phyloP scores from a whole-genome alignment of 2,888 invertebrate species.

The Lobophora halterata region DNA sequence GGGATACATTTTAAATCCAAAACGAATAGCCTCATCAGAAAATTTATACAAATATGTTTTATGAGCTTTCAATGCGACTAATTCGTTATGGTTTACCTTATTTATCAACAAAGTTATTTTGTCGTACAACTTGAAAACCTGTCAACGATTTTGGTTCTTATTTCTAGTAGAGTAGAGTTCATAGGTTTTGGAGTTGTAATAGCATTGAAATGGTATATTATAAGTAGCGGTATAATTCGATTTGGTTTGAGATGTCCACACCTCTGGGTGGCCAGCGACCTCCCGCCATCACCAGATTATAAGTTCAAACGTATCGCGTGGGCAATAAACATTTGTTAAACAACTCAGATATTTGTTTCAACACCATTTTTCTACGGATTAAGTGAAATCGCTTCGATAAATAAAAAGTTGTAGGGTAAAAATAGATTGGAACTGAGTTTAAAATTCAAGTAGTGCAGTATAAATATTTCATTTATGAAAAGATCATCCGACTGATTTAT shows the following conservation, averaged over 20 bases:
- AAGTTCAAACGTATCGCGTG: conserved; percentile 64
- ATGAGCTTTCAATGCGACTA: conserved; percentile 53
- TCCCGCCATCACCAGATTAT: conserved; percentile 68
- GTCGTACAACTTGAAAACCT: conserved; percentile 13
- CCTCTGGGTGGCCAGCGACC: conserved; percentile 75
- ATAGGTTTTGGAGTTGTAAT: conserved; percentile 17
- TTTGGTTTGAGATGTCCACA: conserved; percentile 70
- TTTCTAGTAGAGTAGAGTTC: conserved; percentile 25
- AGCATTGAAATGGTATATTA: no score
- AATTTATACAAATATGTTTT: conserved; percentile 52
- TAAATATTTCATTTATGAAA: conserved; percentile 33
- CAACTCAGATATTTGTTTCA: conserved; percentile 63
- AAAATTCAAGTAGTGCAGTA: conserved; percentile 23
- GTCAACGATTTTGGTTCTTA: conserved; percentile 39
- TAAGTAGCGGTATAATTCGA: conserved; percentile 63
- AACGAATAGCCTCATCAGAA: conserved; percentile 54
- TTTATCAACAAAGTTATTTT: conserved; percentile 34
- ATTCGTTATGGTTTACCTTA: conserved; percentile 54
- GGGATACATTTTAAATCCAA: conserved; percentile 43
- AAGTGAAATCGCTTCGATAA: conserved; percentile 50
- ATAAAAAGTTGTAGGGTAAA: conserved; percentile 37
- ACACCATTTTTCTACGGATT: conserved; percentile 60
- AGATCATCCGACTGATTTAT: conserved; percentile 43
- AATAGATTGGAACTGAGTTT: conserved; percentile 26
- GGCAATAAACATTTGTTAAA: conserved; percentile 69